phyloP scores from a whole-genome alignment of 1,140 invertebrate genomes.

The Cepaea nemoralis region DNA sequence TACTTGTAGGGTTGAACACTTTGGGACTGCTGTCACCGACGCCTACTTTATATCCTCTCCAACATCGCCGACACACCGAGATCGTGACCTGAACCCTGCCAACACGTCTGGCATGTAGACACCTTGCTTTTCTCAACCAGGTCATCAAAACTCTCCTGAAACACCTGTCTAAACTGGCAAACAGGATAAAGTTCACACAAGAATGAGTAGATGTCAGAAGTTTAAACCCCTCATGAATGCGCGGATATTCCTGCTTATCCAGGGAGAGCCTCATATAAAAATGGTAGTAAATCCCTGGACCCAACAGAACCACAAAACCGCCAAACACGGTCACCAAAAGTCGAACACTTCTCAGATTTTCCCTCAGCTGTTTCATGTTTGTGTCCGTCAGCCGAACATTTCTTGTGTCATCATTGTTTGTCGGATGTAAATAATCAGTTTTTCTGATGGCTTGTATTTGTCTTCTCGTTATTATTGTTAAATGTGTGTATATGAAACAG shows the following conservation, averaged over 20 bases:
- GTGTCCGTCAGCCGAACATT: neutral
- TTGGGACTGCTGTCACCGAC: too few species aligned
- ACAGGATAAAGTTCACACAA: neutral
- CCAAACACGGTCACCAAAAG: neutral
- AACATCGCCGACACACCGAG: too few species aligned
- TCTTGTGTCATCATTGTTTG: too few species aligned
- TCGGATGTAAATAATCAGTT: too few species aligned
- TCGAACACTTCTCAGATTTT: neutral
- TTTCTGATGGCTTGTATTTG: neutral
- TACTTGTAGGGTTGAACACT: too few species aligned
- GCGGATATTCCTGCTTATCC: neutral
- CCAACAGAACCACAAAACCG: neutral
- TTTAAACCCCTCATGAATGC: neutral
- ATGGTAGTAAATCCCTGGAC: neutral
- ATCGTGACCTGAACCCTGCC: too few species aligned
- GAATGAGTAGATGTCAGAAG: neutral
- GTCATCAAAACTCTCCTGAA: neutral
- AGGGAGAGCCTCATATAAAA: neutral
- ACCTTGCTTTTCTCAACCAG: too few species aligned
- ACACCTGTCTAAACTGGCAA: neutral
- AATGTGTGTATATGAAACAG: neutral
- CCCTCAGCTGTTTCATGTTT: neutral
- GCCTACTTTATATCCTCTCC: too few species aligned
- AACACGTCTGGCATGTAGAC: too few species aligned
- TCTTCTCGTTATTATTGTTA: neutral